Evolutionary conservation across 2,797 vertebrate species (phyloP).

Genomic region (Galaxias olidus): DNA sequence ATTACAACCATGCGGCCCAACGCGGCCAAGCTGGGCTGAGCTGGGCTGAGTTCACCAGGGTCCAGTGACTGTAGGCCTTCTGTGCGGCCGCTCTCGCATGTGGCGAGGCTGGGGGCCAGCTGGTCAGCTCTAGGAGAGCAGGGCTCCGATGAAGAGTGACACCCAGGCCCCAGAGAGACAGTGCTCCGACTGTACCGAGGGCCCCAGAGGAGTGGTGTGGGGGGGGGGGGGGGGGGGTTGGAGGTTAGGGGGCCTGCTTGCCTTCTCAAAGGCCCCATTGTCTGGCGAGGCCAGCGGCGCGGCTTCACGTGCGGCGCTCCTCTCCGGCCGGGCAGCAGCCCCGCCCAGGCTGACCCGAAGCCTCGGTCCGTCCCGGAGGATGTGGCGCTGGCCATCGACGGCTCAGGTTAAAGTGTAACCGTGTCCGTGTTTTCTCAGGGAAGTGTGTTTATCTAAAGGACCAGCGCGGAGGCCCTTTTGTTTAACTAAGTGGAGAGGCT

Average conservation of each 20-base stretch:
- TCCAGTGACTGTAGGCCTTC: conserved; percentile 56
- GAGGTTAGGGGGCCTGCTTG: conserved; percentile 15
- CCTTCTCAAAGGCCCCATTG: conserved; percentile 76
- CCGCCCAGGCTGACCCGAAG: conserved; percentile 8
- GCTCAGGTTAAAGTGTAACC: conserved; percentile 78
- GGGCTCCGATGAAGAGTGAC: conserved; percentile 72
- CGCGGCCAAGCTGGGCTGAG: not conserved
- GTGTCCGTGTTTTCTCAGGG: conserved; percentile 78
- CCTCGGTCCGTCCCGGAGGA: not conserved
- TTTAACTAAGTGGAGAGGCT: conserved; percentile 75
- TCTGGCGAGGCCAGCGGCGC: conserved; percentile 59
- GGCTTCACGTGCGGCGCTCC: conserved; percentile 70
- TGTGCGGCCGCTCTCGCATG: conserved; percentile 61
- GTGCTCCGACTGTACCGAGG: conserved; percentile 69
- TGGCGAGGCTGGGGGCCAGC: conserved; percentile 63
- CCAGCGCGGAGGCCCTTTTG: conserved; percentile 77
- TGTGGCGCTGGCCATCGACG: conserved; percentile 60
- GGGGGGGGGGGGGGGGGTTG: not conserved
- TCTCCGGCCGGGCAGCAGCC: conserved; percentile 49
- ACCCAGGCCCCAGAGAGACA: conserved; percentile 74
- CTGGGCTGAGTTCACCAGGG: conserved; percentile 12
- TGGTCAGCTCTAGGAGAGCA: conserved; percentile 69
- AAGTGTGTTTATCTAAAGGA: conserved; percentile 81
- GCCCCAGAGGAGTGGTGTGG: conserved; percentile 37
- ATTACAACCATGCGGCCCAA: too few relatives aligned